Evolutionary conservation across 1,140 invertebrate species (phyloP), one percentile per base, ranked within the genome.

Genomic region (Calephelis nemesis): DNA sequence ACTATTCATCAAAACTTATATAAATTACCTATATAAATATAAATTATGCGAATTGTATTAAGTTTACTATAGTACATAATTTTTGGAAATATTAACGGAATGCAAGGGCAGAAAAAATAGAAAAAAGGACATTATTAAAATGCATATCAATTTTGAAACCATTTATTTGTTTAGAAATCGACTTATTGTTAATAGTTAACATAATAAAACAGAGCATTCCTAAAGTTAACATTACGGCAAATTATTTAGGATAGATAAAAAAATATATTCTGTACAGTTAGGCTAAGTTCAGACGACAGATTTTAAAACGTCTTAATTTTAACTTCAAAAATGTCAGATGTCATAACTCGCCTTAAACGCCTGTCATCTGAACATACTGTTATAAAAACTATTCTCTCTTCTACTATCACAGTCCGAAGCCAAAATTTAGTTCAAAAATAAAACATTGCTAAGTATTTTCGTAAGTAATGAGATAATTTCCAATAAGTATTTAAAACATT

Each of bases 401-500:
- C 77, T 84, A 83, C 80, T 88, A 88, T 88, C 86, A 88, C 86
- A 88, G 86, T 84, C 83, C 74, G 81, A 87, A 87, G 84, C 84
- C 84, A 84, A 76, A 62, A 42, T 48, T 49, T 48, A 47, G 6
- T 63, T n/a, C 42, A 30, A 63, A 47, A 63, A 11, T n/a, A 40
- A 64, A 9, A 39, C 52, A 65, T 45, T 15, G 30, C 49, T 65
- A 52, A 65, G 7, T 15, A 39, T 42, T 52, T 58, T 39, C 11
- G 19, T 39, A 58, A 30, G 30, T 30, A 7, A 30, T 10, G 19
- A 39, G 54, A 11, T 58, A 11, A 58, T 6, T 30, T 54, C 42
- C 7, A 45, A 9, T 45, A 7, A 45, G 8, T 45, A 45, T 45
- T 45, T 7, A 9, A 45, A 7, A 45, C 42, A 45, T 30, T 30